Evolutionary conservation across 2,888 invertebrate genomes (phyloP), one percentile per base, ranked within the genome.

Genomic region (Trachelus stipa): DNA sequence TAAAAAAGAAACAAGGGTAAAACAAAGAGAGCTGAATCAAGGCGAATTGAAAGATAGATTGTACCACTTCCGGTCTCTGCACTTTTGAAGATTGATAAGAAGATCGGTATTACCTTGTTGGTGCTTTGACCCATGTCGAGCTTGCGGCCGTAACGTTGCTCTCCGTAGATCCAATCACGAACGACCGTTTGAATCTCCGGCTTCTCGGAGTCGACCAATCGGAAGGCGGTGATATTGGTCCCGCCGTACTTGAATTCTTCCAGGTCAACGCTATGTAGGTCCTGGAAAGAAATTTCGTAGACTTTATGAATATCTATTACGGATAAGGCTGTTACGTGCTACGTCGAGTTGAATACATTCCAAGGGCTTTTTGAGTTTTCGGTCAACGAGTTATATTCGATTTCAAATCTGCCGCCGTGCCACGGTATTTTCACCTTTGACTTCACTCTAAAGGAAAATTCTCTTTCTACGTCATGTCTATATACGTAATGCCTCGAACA

Each of bases 181-280:
- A 97, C 94, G 40, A 96, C 95, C 87, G 95, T 95, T 88, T 95
- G 94, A 35, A 97, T 95, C 86, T 96, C 95, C n/a, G 95, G 94
- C 83, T 95, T 94, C 81, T 95, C 95, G 34, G 97, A 97, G 91
- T 98, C 97, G 73, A 98, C 95, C 84, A 99, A 92, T 84, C 98
- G 95, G 89, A 98, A 95, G 9, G 98, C 97, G 1, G 98, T 98
- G 84, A 99, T 97, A 92, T 98, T 98, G 35, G 98, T 98, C 56
- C 98, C 98, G 12, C 98, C 97, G 91, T 98, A 97, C 90, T 97
- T 97, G 92, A 98, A 98, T 91, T 98, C 97, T 88, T 97, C 97
- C 88, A 98, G 93, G 92, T 98, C 96, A 68, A 99, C 95, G 77
- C 97, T 97, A 88, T 98, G 97, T 81, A 98, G 93, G 92, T 98